Evolutionary conservation across 2,113 vertebrate species (phyloP).

Genomic region (Peromyscus leucopus): DNA sequence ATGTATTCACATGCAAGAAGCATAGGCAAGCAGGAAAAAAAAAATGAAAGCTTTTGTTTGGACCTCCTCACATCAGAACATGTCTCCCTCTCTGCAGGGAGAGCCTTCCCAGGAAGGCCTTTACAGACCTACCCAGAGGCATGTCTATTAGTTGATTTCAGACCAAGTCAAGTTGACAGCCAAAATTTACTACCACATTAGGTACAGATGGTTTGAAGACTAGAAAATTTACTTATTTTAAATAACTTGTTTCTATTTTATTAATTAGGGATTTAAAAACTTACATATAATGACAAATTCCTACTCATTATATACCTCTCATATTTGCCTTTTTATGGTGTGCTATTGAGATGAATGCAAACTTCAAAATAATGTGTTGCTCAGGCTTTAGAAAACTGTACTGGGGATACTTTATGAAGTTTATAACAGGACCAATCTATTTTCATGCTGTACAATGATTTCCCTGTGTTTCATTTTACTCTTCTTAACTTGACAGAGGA

Average conservation of each 20-base stretch:
- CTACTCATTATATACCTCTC: not conserved
- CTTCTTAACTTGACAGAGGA: not conserved
- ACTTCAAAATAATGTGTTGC: not conserved
- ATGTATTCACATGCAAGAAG: not conserved
- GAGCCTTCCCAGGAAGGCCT: not conserved
- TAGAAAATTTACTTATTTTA: not conserved
- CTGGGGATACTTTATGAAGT: not conserved
- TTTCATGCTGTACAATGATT: not conserved
- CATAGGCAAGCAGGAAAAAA: not conserved
- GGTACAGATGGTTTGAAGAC: not conserved
- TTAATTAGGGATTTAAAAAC: not conserved
- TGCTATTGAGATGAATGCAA: not conserved
- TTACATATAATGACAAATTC: slow-evolving; percentile 1
- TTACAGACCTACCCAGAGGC: not conserved
- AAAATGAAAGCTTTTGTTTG: not conserved
- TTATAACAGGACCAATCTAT: not conserved
- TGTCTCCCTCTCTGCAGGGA: not conserved
- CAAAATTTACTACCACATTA: not conserved
- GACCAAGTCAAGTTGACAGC: not conserved
- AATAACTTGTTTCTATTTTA: not conserved
- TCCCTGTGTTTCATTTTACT: not conserved
- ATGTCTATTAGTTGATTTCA: not conserved
- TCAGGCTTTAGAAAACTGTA: not conserved
- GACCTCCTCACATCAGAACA: not conserved
- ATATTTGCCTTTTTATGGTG: not conserved